Conservation (phyloP, 2,888 invertebrate genomes). For the Agelastica alni region DNA sequence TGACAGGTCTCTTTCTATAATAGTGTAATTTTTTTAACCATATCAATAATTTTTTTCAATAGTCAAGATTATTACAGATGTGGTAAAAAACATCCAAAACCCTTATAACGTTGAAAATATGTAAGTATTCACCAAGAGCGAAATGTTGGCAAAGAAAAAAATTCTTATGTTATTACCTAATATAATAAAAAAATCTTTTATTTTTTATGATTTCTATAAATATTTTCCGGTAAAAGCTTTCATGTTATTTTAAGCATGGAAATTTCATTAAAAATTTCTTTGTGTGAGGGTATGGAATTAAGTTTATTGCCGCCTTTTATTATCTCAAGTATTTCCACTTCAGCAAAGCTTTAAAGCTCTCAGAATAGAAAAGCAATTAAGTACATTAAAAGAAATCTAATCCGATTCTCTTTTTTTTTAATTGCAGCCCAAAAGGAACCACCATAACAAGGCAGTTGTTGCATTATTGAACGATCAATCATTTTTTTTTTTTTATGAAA, state of each 20-base stretch:
- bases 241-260: constrained; percentile 5
- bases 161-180: no score
- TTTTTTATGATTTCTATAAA: no score
- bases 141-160: no score
- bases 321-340: constrained; percentile 19
- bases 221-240: no score
- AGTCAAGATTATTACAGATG: no score
- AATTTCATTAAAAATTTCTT: constrained; percentile 14
- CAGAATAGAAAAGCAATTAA: constrained; percentile 13
- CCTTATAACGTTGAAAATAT: no score
- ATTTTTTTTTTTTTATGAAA: background rate
- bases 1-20: no score
- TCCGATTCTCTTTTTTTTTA: constrained; percentile 10
- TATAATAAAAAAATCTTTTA: no score
- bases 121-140: no score
- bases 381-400: constrained; percentile 15
- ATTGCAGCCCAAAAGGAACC: background rate
- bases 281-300: constrained; percentile 5
- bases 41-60: no score
- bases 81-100: no score
- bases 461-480: background rate
- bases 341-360: constrained; percentile 6
- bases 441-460: background rate
- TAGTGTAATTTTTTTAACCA: no score
- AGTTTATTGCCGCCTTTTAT: constrained; percentile 13